Base-by-base conservation (phyloP, 2,797 vertebrate species). In the Lemur catta region DNA sequence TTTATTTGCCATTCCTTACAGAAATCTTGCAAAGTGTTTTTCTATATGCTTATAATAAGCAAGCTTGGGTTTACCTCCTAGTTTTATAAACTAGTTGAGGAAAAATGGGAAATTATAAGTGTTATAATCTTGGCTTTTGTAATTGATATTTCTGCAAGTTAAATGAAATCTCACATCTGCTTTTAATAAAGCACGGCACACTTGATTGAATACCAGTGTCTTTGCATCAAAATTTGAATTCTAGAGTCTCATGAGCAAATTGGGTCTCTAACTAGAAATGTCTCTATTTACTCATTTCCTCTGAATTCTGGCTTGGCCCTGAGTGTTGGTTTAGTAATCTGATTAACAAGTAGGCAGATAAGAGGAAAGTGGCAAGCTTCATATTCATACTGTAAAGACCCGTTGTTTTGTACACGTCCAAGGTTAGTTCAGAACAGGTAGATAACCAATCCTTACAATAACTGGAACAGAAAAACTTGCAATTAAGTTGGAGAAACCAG, bases 111-210 rank as follows among this genome's bases (percentile, higher is more conserved):
- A 71, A 80, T 91, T 86, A 63, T 24, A 71, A 72, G 30, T 63
- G 28, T 41, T 46, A 3, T 92, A 18, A 91, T 94, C 46, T 74
- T 82, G 28, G 43, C 90, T 96, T 78, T 82, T 88, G 38, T 72
- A 86, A 72, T 74, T 92, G 30, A 20, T 92, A 78, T 75, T 95
- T 91, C 72, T 94, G 7, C 28, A 96, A 84, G 33, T 81, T 93
- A 63, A 91, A 67, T 80, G 65, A 92, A 91, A 82, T 92, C 22
- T 81, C 15, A 57, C 67, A 30, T 55, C 48, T 80, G 46, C 35
- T 82, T 92, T 94, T 92, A 86, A 82, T 80, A 94, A 91, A 72
- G 11, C n/a, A 38, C 6, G 76, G 1, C 63, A 10, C 1, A 20
- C 43, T 67, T 91, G 38, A 84, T 91, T 79, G 65, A 80, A 84